Evolutionary conservation across 2,888 invertebrate genomes (phyloP).

Genomic region (Polydrusus pterygomalis): DNA sequence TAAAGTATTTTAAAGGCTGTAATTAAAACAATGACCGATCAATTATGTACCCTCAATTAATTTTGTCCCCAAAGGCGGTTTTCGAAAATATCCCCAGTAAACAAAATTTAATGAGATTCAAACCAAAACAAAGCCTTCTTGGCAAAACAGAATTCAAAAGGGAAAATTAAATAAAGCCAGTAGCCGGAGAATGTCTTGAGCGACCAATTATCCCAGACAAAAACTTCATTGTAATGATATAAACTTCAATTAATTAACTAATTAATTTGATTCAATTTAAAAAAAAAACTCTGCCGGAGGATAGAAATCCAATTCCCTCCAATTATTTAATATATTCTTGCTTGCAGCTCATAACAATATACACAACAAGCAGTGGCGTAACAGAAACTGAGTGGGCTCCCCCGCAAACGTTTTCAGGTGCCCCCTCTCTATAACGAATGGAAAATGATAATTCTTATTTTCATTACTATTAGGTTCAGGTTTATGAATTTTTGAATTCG

Average conservation of each 20-base stretch:
- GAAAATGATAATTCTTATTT: too few relatives aligned
- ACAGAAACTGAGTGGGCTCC: too few relatives aligned
- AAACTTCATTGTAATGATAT: conserved; percentile 8
- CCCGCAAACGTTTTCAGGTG: too few relatives aligned
- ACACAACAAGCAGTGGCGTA: too few relatives aligned
- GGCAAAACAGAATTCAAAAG: conserved; percentile 28
- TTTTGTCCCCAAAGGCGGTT: conserved; percentile 32
- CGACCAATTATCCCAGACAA: conserved; percentile 36
- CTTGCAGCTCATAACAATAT: too few relatives aligned
- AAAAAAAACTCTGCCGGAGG: conserved; percentile 1
- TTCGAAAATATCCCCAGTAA: conserved; percentile 35
- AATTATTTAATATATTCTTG: too few relatives aligned
- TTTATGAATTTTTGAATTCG: too few relatives aligned
- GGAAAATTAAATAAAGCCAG: conserved; percentile 40
- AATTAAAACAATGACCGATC: conserved; percentile 15
- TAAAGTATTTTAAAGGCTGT: conserved; percentile 8
- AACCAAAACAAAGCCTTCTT: conserved; percentile 41
- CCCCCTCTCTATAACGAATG: too few relatives aligned
- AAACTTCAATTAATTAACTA: conserved; percentile 2
- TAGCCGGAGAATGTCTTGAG: conserved; percentile 31
- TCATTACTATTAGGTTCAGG: too few relatives aligned
- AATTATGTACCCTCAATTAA: conserved; percentile 38
- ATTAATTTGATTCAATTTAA: neutral
- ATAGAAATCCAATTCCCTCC: too few relatives aligned
- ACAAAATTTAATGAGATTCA: conserved; percentile 49